Base-by-base conservation (phyloP, 2,888 invertebrate genomes). In the Arrhopalites spinosus region DNA sequence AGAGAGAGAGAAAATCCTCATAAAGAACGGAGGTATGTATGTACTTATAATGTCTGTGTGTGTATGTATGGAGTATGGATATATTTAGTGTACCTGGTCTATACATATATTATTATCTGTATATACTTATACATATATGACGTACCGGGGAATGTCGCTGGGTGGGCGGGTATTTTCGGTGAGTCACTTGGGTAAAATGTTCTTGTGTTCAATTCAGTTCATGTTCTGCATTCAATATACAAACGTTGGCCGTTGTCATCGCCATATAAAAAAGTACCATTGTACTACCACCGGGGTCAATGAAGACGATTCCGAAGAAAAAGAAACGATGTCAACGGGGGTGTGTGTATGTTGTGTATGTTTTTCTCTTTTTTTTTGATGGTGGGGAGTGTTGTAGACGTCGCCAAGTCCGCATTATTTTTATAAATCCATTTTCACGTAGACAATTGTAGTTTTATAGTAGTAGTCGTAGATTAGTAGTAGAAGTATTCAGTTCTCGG, bases 401-500 rank as follows among this genome's bases (percentile, higher is more conserved):
- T 11, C 36, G 36, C 36, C 25, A 59, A 59, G 59, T 59, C 8
- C 13, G 25, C 27, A 59, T 50, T n/a, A 50, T 50, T 50, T 50
- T 3, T 11, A 50, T 50, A 17, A n/a, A 50, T 53, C n/a, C 23
- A n/a, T 5, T 1, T 20, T 11, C 23, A 53, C 23, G 23, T n/a
- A 23, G 23, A 53, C n/a, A 47, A 8, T 11, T n/a, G 53, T n/a
- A 53, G 53, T 53, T 53, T n/a, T 53, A n/a, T 20, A n/a, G 53
- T 53, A 53, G 11, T n/a, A 17, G 20, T 53, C 8, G 23, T 20
- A 53, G 53, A 20, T n/a, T 53, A n/a, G 17, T 53, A 53, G 53
- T 53, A 53, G 53, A 53, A 53, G 53, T 53, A 53, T n/a, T 53
- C 66, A 69, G 67, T 69, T 69, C 47, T 61, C 59, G 43, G 71